Percentiles rank a stretch among this genome's conserved stretches.
phyloP scores from a whole-genome alignment of 37 sponge, comb jelly and placozoan species.

The Beroe forskalii region DNA sequence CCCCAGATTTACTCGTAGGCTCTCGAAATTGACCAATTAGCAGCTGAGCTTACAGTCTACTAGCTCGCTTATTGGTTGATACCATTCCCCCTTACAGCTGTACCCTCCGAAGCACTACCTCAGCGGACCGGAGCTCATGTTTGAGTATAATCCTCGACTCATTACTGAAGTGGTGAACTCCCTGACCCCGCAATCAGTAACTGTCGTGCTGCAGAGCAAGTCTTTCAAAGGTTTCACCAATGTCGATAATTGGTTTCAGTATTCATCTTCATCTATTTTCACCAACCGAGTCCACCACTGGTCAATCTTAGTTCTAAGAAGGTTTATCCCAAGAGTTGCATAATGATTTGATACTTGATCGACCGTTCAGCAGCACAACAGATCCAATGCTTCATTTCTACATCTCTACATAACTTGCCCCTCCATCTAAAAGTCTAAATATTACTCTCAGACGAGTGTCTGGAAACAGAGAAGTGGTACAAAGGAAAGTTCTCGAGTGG shows the following conservation, averaged over 20 bases:
- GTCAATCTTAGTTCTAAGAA: too few species aligned
- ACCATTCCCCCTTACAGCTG: not conserved
- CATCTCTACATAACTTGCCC: not conserved
- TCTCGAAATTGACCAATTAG: too few species aligned
- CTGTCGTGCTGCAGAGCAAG: not conserved
- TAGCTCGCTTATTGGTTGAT: not conserved
- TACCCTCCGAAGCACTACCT: slow-evolving; percentile 48
- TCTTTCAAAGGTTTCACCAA: slow-evolving; percentile 42
- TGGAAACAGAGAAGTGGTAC: slow-evolving; percentile 1
- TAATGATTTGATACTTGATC: too few species aligned
- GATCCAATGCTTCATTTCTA: not conserved
- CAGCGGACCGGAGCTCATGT: slow-evolving; percentile 17
- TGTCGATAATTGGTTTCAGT: too few species aligned
- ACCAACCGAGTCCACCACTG: too few species aligned
- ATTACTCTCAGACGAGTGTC: not conserved
- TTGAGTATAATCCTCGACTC: slow-evolving; percentile 16
- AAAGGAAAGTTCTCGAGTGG: not conserved
- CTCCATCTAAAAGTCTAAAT: not conserved
- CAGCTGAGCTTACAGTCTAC: too few species aligned
- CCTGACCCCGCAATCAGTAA: not conserved
- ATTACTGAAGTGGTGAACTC: slow-evolving; percentile 18
- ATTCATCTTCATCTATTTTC: too few species aligned
- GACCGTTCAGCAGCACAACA: not conserved
- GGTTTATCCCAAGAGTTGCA: too few species aligned
- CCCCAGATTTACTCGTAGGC: too few species aligned